A percentile compares a stretch with the other conserved stretches of the same genome.
Conservation (phyloP, 35 echinoderm and acorn worm genomes). For the Amphiura filiformis region DNA sequence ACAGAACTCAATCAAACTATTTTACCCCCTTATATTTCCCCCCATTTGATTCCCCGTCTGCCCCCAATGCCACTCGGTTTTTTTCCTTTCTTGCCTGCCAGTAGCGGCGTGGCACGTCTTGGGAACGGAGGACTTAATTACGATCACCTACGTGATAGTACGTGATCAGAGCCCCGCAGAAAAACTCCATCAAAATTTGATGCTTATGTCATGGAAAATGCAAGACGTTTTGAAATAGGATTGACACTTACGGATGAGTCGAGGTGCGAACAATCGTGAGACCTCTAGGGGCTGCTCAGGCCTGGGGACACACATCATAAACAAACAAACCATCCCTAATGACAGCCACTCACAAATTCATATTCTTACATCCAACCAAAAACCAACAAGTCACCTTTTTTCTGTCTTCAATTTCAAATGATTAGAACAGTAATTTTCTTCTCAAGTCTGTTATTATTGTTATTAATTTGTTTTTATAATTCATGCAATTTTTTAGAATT, state of each 20-base stretch:
- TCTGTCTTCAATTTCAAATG: too few relatives aligned
- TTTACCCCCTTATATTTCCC: not conserved
- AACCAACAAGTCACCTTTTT: slow-evolving; percentile 4
- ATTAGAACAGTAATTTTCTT: too few relatives aligned
- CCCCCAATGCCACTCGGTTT: not conserved
- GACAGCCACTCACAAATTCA: slow-evolving; percentile 5
- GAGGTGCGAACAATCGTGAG: not conserved
- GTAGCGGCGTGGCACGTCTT: not conserved
- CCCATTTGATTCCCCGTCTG: not conserved
- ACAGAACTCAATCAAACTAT: not conserved
- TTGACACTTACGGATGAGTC: not conserved
- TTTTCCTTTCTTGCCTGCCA: too few relatives aligned
- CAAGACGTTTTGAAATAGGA: slow-evolving; percentile 5
- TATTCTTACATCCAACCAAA: not conserved
- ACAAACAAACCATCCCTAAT: slow-evolving; percentile 5
- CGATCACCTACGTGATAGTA: slow-evolving; percentile 4
- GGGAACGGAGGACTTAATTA: slow-evolving; percentile 9
- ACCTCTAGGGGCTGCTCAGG: not conserved
- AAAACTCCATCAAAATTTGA: slow-evolving; percentile 15
- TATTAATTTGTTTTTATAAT: too few relatives aligned
- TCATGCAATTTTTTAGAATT: too few relatives aligned
- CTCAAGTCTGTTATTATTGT: too few relatives aligned
- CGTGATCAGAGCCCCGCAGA: slow-evolving; percentile 12
- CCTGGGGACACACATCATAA: slow-evolving; percentile 1
- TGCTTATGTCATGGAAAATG: not conserved